phyloP scores from a whole-genome alignment of 2,113 vertebrate species.

The Trogon melanurus region DNA sequence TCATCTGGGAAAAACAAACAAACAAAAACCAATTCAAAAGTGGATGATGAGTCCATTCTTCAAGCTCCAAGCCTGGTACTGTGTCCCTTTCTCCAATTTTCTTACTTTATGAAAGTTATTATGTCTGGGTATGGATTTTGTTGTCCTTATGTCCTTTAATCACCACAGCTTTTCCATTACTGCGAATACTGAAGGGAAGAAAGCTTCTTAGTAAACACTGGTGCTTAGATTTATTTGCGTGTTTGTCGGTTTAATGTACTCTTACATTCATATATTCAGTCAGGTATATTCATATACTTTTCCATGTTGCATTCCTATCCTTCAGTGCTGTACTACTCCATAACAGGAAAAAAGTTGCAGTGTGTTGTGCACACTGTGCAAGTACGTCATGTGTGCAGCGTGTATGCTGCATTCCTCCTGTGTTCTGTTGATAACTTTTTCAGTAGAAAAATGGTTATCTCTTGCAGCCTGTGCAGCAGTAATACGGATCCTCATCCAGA shows the following conservation, averaged over 20 bases:
- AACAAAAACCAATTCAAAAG: not conserved
- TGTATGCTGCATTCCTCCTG: not conserved
- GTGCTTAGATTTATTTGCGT: not conserved
- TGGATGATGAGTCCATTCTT: not conserved
- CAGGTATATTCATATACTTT: not conserved
- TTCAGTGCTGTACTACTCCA: not conserved
- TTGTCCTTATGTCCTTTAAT: not conserved
- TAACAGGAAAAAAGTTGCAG: not conserved
- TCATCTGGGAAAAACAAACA: not conserved
- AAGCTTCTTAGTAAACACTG: not conserved
- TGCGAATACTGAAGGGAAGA: not conserved
- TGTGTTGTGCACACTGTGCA: not conserved
- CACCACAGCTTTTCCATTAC: not conserved
- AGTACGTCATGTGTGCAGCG: not conserved
- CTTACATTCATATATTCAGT: too few relatives aligned
- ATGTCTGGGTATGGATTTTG: not conserved
- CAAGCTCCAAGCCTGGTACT: not conserved
- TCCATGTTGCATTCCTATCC: not conserved
- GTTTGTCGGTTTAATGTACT: too few relatives aligned
- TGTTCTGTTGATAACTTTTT: not conserved
- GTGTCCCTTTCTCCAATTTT: not conserved
- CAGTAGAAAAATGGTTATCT: not conserved
- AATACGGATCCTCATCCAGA: not conserved
- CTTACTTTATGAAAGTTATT: not conserved
- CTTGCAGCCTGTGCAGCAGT: not conserved